phyloP scores from a whole-genome alignment of 2,888 invertebrate species.

The Drosophila stalkeri region DNA sequence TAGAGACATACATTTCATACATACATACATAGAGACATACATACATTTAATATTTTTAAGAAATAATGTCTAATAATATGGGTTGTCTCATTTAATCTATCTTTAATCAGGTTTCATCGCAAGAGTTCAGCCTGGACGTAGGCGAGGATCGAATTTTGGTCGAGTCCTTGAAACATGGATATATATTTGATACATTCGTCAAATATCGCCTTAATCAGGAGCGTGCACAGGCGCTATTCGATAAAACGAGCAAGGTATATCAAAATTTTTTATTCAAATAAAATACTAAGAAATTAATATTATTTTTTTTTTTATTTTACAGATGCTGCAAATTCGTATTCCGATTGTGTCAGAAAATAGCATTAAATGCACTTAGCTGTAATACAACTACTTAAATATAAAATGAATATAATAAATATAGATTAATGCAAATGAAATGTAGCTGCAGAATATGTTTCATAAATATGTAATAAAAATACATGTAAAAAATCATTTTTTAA shows the following conservation, averaged over 20 bases:
- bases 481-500: neutral
- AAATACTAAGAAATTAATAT: neutral
- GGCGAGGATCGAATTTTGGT: conserved; percentile 91
- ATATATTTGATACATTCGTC: conserved; percentile 89
- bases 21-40: too few species aligned
- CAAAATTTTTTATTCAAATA: conserved; percentile 18
- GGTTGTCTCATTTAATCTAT: too few species aligned
- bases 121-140: conserved; percentile 89
- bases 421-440: neutral
- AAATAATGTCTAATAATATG: too few species aligned
- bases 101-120: conserved; percentile 86
- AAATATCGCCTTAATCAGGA: conserved; percentile 89
- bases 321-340: conserved; percentile 84
- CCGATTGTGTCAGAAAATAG: conserved; percentile 52
- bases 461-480: too few species aligned
- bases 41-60: too few species aligned
- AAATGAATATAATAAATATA: conserved; percentile 3
- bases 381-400: neutral
- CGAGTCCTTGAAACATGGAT: conserved; percentile 87
- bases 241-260: conserved; percentile 86
- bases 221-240: conserved; percentile 86
- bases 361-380: neutral
- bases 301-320: conserved; percentile 33
- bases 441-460: too few species aligned
- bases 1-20: neutral